Evolutionary conservation across 2,888 invertebrate species (phyloP).

Genomic region (Hyposoter dolosus): DNA sequence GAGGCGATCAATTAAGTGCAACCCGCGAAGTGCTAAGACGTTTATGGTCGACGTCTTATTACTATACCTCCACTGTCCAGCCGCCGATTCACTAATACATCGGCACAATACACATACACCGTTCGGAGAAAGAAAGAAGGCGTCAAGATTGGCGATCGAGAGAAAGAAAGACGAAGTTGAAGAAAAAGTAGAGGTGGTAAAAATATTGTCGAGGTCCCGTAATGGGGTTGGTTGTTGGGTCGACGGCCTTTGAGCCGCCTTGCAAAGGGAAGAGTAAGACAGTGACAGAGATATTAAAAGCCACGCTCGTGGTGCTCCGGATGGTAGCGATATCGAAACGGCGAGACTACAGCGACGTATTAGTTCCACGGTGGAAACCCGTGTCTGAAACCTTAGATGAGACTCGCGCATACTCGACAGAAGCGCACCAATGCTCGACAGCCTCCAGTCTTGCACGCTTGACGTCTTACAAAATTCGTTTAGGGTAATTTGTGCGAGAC

Average conservation of each 20-base stretch:
- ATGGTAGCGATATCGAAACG: constrained; percentile 55
- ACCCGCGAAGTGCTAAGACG: constrained; percentile 83
- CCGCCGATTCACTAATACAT: constrained; percentile 20
- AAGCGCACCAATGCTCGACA: constrained; percentile 74
- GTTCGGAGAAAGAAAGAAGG: constrained; percentile 24
- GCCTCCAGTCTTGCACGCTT: constrained; percentile 63
- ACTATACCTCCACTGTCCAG: constrained; percentile 67
- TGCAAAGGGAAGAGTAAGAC: constrained; percentile 8
- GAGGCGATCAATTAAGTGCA: constrained; percentile 82
- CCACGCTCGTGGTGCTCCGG: background rate
- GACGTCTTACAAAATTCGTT: constrained; percentile 79
- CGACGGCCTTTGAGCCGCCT: constrained; percentile 72
- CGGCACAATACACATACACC: background rate
- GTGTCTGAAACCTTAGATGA: constrained; percentile 65
- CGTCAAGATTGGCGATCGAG: constrained; percentile 12
- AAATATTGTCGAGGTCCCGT: constrained; percentile 61
- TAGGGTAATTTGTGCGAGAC: constrained; percentile 72
- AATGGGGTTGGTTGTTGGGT: constrained; percentile 67
- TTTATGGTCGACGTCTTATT: constrained; percentile 83
- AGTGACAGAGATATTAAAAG: constrained; percentile 49
- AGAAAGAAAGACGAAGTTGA: constrained; percentile 31
- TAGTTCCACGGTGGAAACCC: constrained; percentile 38
- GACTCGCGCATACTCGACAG: constrained; percentile 60
- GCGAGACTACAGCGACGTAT: constrained; percentile 44
- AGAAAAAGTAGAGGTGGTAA: constrained; percentile 6